Conservation (phyloP, 2,888 invertebrate species). For the Tubulanus polymorphus region DNA sequence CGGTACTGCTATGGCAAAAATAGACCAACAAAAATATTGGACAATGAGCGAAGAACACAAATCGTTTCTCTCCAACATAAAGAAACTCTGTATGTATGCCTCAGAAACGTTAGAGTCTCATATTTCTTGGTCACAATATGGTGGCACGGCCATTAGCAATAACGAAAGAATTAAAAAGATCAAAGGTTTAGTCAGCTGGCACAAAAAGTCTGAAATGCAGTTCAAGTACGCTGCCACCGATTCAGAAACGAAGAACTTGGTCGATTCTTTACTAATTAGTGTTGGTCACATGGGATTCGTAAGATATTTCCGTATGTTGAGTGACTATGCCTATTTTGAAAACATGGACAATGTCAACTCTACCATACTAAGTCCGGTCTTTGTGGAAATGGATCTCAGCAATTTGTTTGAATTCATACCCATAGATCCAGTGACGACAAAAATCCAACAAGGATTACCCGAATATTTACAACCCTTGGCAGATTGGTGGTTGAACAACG, state of each 20-base stretch:
- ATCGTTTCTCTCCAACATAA: neutral
- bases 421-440: neutral
- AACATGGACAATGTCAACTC: neutral
- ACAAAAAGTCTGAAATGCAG: neutral
- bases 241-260: too few relatives aligned
- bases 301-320: neutral
- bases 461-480: neutral
- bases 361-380: neutral
- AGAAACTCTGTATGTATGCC: neutral
- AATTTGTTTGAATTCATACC: neutral
- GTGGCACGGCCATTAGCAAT: neutral
- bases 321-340: neutral
- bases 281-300: too few relatives aligned
- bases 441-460: neutral
- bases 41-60: neutral
- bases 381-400: neutral
- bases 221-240: too few relatives aligned
- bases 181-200: too few relatives aligned
- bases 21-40: too few relatives aligned
- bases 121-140: neutral
- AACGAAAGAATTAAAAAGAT: too few relatives aligned
- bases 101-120: neutral
- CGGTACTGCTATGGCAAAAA: too few relatives aligned
- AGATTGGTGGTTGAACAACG: neutral
- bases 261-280: too few relatives aligned